These are phyloP conservation scores for Sphinx pinastri DNA, from an alignment of 2,888 invertebrate genomes.

Conservation along the genomic window DNA sequence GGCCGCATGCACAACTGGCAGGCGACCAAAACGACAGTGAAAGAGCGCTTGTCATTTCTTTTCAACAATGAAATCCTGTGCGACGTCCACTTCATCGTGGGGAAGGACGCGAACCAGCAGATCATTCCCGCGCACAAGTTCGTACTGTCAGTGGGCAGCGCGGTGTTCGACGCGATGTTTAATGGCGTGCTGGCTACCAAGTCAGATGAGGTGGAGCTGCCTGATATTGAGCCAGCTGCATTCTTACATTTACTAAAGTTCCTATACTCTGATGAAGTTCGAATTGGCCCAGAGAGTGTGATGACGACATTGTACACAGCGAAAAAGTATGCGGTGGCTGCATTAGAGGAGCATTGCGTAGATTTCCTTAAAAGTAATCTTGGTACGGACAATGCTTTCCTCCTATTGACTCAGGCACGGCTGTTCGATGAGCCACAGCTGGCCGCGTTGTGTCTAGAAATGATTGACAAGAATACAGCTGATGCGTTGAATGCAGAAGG, in stretches of 20 bases:
- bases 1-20: constrained; percentile 87
- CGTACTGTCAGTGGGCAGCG: constrained; percentile 91
- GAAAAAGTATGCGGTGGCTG: constrained; percentile 94
- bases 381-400: constrained; percentile 92
- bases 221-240: constrained; percentile 93
- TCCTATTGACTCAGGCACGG: constrained; percentile 90
- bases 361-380: constrained; percentile 90
- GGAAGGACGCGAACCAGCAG: constrained; percentile 87
- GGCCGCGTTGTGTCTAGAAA: constrained; percentile 91
- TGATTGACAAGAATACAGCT: constrained; percentile 92
- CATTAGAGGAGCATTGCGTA: constrained; percentile 92
- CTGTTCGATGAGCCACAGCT: constrained; percentile 93
- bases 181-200: constrained; percentile 89
- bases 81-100: constrained; percentile 92
- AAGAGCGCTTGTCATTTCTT: constrained; percentile 88
- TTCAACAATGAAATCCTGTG: constrained; percentile 80
- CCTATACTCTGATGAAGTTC: constrained; percentile 92
- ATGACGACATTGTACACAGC: constrained; percentile 94
- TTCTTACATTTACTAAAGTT: constrained; percentile 89
- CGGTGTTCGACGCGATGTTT: constrained; percentile 94
- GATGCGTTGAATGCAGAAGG: constrained; percentile 92
- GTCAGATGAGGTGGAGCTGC: constrained; percentile 89
- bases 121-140: constrained; percentile 92
- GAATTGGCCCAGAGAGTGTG: constrained; percentile 92
- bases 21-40: constrained; percentile 89